Evolutionary conservation across 2,888 invertebrate genomes (phyloP).

Genomic region (Bruchidius siliquastri): DNA sequence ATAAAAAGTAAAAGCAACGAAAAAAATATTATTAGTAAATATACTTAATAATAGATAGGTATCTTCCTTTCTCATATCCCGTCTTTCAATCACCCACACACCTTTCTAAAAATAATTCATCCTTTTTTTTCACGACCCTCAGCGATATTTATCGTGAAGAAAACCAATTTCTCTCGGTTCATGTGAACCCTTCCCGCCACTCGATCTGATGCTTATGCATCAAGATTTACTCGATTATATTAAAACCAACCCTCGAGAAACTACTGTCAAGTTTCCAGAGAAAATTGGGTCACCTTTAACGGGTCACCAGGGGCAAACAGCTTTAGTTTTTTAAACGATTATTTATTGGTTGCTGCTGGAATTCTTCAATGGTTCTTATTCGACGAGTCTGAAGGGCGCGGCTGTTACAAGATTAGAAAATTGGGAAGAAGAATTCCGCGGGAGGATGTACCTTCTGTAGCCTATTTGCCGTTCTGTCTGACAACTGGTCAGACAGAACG

Average conservation of each 20-base stretch:
- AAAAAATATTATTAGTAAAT: too few species aligned
- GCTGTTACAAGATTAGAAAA: too few species aligned
- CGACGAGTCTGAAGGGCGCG: too few species aligned
- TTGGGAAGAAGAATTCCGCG: too few species aligned
- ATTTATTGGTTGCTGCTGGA: too few species aligned
- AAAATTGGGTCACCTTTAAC: background rate
- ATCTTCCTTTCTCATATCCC: too few species aligned
- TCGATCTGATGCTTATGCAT: background rate
- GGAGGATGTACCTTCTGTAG: too few species aligned
- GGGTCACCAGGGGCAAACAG: background rate
- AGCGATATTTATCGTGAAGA: background rate
- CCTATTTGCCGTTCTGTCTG: too few species aligned
- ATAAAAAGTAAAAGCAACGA: too few species aligned
- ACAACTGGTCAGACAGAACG: too few species aligned
- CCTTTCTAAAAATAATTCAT: background rate
- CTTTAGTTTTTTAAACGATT: slow-evolving; percentile 1
- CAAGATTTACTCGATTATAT: background rate
- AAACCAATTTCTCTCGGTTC: background rate
- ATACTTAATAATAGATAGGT: too few species aligned
- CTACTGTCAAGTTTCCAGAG: background rate
- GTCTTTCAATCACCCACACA: background rate
- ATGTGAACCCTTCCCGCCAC: background rate
- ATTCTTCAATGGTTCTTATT: too few species aligned
- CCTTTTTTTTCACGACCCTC: background rate
- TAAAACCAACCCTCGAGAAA: background rate